phyloP scores from a whole-genome alignment of 1,140 invertebrate genomes.

The Diprion similis region DNA sequence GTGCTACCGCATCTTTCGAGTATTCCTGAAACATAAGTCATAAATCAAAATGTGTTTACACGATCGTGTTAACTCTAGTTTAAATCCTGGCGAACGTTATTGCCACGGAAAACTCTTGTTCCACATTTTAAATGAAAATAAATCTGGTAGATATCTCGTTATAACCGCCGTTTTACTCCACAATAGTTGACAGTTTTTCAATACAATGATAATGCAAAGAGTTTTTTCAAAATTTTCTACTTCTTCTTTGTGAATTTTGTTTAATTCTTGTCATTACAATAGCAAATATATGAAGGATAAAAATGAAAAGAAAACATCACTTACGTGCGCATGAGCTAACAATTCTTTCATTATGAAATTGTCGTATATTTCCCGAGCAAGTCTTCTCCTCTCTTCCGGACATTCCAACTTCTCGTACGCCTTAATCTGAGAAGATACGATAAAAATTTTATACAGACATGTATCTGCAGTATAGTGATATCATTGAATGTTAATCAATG shows the following conservation, averaged over 20 bases:
- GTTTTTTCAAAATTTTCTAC: too few species aligned
- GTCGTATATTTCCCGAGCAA: conserved; percentile 97
- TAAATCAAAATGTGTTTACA: conserved; percentile 19
- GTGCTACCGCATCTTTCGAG: conserved; percentile 93
- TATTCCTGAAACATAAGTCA: conserved; percentile 83
- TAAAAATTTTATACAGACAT: background rate
- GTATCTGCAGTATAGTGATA: background rate
- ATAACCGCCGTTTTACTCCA: background rate
- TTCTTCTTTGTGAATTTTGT: too few species aligned
- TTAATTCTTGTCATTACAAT: too few species aligned
- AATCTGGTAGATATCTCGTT: background rate
- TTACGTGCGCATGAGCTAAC: conserved; percentile 96
- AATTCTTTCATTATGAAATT: conserved; percentile 99
- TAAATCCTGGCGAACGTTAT: too few species aligned
- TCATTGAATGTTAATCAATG: background rate
- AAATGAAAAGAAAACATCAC: conserved; percentile 49
- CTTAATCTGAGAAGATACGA: conserved; percentile 83
- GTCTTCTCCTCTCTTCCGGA: conserved; percentile 91
- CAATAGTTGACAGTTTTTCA: background rate
- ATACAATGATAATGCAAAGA: too few species aligned
- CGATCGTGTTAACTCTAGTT: background rate
- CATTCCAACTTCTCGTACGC: conserved; percentile 98
- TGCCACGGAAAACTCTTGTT: too few species aligned
- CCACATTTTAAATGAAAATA: background rate
- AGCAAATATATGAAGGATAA: conserved; percentile 24